Conservation (phyloP, 1,140 invertebrate genomes). For the Yoshiicerus persimilis region DNA sequence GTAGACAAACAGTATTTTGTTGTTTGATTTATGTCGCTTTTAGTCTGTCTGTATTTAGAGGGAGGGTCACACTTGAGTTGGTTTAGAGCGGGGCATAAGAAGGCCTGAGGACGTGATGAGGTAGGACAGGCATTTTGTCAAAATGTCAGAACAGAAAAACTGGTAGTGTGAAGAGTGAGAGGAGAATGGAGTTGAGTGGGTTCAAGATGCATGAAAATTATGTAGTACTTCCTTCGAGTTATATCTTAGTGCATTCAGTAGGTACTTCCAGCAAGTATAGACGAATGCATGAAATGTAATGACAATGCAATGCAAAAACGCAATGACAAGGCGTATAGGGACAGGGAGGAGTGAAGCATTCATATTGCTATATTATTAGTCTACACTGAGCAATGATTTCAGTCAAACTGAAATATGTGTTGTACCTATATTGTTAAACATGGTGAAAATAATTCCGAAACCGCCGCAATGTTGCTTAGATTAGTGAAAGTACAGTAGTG, state of each 20-base stretch:
- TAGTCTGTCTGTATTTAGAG: conserved; percentile 3
- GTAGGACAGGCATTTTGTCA: conserved; percentile 33
- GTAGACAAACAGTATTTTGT: not conserved
- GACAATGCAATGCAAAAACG: not conserved
- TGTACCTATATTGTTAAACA: not conserved
- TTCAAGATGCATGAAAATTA: not conserved
- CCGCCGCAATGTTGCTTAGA: not conserved
- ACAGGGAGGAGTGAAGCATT: not conserved
- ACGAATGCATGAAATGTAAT: not conserved
- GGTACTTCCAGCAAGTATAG: too few species aligned
- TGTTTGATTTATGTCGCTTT: conserved; percentile 6
- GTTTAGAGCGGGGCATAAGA: not conserved
- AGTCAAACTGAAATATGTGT: not conserved
- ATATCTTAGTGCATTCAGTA: too few species aligned
- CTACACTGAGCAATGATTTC: not conserved
- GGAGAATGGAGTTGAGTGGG: not conserved
- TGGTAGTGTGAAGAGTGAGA: not conserved
- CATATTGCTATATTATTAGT: not conserved
- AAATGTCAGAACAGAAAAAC: conserved; percentile 24
- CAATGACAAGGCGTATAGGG: not conserved
- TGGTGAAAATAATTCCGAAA: not conserved
- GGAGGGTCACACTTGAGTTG: not conserved
- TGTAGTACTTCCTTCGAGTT: not conserved
- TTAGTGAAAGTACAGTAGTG: not conserved
- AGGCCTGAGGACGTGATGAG: conserved; percentile 16